Conservation (phyloP, 92 coral and sea anemone species). For the Parazoanthus swiftii region DNA sequence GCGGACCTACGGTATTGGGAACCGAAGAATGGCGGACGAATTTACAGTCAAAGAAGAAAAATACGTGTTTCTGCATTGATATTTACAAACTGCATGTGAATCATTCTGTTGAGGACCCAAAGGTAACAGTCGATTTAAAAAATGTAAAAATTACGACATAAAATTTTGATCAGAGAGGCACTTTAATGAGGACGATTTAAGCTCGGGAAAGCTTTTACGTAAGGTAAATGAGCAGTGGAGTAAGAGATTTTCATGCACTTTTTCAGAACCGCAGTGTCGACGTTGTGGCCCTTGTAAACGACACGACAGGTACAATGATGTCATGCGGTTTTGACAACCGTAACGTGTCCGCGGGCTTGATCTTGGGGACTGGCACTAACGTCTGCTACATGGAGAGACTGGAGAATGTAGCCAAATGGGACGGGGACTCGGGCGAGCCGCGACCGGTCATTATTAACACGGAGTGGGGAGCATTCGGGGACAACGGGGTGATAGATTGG, state of each 20-base stretch:
- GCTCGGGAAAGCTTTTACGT: too few relatives aligned
- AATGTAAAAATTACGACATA: too few relatives aligned
- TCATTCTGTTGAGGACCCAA: too few relatives aligned
- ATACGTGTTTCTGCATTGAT: too few relatives aligned
- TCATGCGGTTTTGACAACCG: slow-evolving; percentile 89
- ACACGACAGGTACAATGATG: slow-evolving; percentile 99
- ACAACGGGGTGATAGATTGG: slow-evolving; percentile 81
- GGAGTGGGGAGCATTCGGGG: slow-evolving; percentile 99
- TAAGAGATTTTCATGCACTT: not conserved
- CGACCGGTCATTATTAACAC: slow-evolving; percentile 95
- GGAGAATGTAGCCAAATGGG: slow-evolving; percentile 87
- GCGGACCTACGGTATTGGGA: too few relatives aligned
- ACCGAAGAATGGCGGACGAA: too few relatives aligned
- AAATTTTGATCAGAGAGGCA: too few relatives aligned
- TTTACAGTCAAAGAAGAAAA: too few relatives aligned
- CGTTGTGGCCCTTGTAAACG: slow-evolving; percentile 92
- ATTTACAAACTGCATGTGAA: too few relatives aligned
- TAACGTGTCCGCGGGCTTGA: slow-evolving; percentile 86
- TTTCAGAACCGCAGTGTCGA: slow-evolving; percentile 65
- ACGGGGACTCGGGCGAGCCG: slow-evolving; percentile 71
- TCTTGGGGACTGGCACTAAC: slow-evolving; percentile 96
- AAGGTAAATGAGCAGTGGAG: too few relatives aligned
- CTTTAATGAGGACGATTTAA: too few relatives aligned
- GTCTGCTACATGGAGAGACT: slow-evolving; percentile 95
- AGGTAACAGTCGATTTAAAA: too few relatives aligned